phyloP scores from a whole-genome alignment of 2,113 vertebrate species.

The Onychostoma macrolepis region DNA sequence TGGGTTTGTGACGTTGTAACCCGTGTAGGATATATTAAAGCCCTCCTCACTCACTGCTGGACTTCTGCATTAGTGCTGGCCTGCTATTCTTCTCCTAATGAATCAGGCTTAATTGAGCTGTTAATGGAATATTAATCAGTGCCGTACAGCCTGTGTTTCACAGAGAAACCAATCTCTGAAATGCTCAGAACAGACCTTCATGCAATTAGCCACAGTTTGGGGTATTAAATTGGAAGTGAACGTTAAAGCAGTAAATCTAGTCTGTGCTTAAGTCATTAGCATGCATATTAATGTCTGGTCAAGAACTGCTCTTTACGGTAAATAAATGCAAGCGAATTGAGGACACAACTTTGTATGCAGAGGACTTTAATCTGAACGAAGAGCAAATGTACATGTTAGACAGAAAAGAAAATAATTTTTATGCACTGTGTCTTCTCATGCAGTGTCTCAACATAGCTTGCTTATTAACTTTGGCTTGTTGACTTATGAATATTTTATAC shows the following conservation, averaged over 20 bases:
- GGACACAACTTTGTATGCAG: not conserved
- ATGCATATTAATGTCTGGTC: constrained; percentile 1
- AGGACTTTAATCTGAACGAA: not conserved
- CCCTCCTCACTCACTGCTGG: not conserved
- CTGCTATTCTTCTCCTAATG: constrained; percentile 47
- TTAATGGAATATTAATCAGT: constrained; percentile 60
- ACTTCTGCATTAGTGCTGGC: constrained; percentile 26
- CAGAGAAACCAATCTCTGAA: constrained; percentile 26
- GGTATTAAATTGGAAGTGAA: constrained; percentile 4
- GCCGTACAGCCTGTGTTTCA: constrained; percentile 25
- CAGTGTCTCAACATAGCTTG: not conserved
- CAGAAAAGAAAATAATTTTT: constrained; percentile 38
- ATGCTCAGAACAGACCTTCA: constrained; percentile 14
- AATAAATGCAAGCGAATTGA: not conserved
- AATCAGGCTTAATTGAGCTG: constrained; percentile 62
- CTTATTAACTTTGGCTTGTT: constrained; percentile 11
- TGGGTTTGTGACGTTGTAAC: not conserved
- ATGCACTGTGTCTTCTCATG: not conserved
- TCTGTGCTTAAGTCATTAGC: not conserved
- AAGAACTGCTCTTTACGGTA: not conserved
- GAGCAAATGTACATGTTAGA: not conserved
- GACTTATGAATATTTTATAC: constrained; percentile 1
- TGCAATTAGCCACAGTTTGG: constrained; percentile 11
- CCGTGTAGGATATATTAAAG: not conserved
- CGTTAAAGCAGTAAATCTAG: not conserved